Evolutionary conservation across 2,113 vertebrate species (phyloP).

Genomic region (Eolophus roseicapilla): DNA sequence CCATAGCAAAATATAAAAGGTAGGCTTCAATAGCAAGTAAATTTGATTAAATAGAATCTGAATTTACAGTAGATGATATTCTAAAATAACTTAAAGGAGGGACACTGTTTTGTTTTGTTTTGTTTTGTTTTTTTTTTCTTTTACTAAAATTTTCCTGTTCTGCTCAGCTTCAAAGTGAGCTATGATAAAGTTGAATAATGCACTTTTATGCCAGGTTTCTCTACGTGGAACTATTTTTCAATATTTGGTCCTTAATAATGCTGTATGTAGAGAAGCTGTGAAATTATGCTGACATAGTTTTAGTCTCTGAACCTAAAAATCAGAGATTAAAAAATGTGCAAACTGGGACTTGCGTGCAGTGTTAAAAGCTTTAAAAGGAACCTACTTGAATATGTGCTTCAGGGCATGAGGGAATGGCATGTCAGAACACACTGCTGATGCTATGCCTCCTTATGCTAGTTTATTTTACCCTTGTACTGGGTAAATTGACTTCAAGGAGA

Average conservation of each 20-base stretch:
- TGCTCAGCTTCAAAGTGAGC: background rate
- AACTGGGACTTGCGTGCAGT: background rate
- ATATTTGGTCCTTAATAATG: background rate
- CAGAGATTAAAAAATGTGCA: background rate
- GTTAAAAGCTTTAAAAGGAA: background rate
- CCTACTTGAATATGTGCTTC: background rate
- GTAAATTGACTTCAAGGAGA: background rate
- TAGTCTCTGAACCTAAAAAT: background rate
- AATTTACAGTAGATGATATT: background rate
- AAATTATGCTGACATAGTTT: background rate
- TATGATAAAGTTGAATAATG: background rate
- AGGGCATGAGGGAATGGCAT: background rate
- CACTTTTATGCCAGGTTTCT: background rate
- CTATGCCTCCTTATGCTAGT: background rate
- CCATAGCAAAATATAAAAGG: background rate
- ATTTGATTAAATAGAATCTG: background rate
- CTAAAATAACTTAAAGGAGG: background rate
- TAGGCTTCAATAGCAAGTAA: background rate
- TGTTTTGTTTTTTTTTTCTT: background rate
- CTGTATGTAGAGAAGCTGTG: background rate
- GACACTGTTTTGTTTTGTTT: background rate
- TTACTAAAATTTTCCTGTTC: background rate
- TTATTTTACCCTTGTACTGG: background rate
- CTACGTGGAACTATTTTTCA: background rate
- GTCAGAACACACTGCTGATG: background rate